These are phyloP conservation scores for Microctenopoma lineatum DNA, from an alignment of 2,797 vertebrate genomes.

Conservation along the genomic window DNA sequence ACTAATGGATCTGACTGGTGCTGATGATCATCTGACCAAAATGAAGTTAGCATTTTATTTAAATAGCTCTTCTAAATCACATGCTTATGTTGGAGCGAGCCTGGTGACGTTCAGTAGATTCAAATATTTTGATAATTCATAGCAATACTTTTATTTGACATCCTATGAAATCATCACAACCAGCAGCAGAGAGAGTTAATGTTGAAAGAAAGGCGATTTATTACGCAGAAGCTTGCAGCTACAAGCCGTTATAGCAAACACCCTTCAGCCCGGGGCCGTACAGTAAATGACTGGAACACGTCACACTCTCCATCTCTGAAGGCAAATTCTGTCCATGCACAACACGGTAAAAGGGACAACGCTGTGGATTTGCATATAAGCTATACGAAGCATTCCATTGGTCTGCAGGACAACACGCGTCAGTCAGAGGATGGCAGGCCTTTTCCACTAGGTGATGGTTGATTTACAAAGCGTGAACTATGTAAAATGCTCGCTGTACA, in stretches of 20 bases:
- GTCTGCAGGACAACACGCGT: background rate
- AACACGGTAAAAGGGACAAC: conserved; percentile 5
- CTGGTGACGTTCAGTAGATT: too few relatives aligned
- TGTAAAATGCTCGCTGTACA: too few relatives aligned
- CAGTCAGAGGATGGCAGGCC: background rate
- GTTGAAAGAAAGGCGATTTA: background rate
- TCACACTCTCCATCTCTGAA: conserved; percentile 20
- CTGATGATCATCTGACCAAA: background rate
- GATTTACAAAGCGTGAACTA: background rate
- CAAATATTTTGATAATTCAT: too few relatives aligned
- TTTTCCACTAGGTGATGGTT: background rate
- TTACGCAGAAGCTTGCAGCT: background rate
- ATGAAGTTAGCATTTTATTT: background rate
- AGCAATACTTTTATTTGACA: too few relatives aligned
- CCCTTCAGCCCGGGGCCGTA: background rate
- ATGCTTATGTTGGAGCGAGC: too few relatives aligned
- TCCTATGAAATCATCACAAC: too few relatives aligned
- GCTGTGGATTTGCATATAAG: conserved; percentile 49
- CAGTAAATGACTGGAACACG: background rate
- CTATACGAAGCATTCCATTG: conserved; percentile 1
- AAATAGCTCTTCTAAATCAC: too few relatives aligned
- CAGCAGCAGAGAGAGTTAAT: background rate
- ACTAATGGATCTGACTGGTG: background rate
- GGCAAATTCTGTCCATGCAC: conserved; percentile 19
- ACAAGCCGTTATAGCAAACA: background rate